Evolutionary conservation across 1,140 invertebrate genomes (phyloP).

Genomic region (Anastrepha obliqua): DNA sequence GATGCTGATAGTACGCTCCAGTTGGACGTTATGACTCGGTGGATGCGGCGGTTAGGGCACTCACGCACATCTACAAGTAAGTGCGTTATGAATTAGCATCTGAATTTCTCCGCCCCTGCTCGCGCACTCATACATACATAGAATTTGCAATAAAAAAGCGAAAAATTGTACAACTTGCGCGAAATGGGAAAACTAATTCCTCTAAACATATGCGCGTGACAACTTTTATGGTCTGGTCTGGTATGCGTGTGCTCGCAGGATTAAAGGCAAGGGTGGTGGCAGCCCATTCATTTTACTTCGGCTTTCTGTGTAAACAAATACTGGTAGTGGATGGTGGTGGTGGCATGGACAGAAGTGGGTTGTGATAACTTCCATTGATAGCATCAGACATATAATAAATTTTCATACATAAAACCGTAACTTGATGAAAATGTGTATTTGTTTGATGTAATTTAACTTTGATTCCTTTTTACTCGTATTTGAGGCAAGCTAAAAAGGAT

Average conservation of each 20-base stretch:
- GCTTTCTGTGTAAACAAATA: too few species aligned
- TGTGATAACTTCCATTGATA: not conserved
- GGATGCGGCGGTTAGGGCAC: not conserved
- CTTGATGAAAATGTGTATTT: not conserved
- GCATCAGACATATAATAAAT: not conserved
- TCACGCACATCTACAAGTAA: not conserved
- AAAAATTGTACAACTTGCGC: slow-evolving; percentile 67
- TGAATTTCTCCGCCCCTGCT: not conserved
- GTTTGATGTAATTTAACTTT: slow-evolving; percentile 73
- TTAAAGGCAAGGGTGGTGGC: not conserved
- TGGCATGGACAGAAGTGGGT: not conserved
- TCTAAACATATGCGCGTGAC: slow-evolving; percentile 72
- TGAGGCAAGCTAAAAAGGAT: slow-evolving; percentile 65
- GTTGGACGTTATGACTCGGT: not conserved
- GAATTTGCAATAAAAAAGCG: slow-evolving; percentile 71
- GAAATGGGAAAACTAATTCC: slow-evolving; percentile 74
- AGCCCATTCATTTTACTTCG: not conserved
- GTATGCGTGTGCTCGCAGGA: not conserved
- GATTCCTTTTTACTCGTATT: slow-evolving; percentile 69
- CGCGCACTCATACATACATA: slow-evolving; percentile 63
- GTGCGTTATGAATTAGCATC: not conserved
- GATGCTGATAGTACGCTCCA: slow-evolving; percentile 34
- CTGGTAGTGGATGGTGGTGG: not conserved
- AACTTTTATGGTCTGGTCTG: not conserved
- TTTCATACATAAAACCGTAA: slow-evolving; percentile 2